Base-by-base conservation (phyloP, 2,797 vertebrate genomes). In the Chaunax sp. region DNA sequence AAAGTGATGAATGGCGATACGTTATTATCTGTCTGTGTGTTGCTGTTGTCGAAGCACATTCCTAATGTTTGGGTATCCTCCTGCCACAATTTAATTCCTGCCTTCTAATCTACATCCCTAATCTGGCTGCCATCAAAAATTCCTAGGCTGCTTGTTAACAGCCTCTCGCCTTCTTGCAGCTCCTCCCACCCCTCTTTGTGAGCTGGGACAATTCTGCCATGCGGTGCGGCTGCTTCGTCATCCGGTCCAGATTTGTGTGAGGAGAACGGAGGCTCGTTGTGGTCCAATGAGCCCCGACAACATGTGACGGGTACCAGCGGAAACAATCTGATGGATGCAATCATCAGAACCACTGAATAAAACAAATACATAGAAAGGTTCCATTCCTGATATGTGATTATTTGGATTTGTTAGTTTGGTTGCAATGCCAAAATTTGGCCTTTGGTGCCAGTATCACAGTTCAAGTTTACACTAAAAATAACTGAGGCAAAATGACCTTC, bases 81-180 rank as follows among this genome's bases (percentile, higher is more conserved):
- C 50, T 46, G 41, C 64, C 14, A 35, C 28, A 58, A 69, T 6
- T 69, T 74, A 77, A 87, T 84, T 87, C 71, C 76, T 54, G 66
- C 55, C 49, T 69, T 85, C 65, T 77, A 78, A 83, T 83, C 66
- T 75, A 71, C 68, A 64, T 52, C 44, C 54, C 46, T 77, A 75
- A 90, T 87, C 64, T 72, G 74, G 43, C 77, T 26, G 40, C 30
- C 40, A 70, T 75, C 54, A 71, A 78, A n/a, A 81, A 92, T 87
- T 89, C 87, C 80, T 80, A 6, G 33, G 75, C 72, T 68, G 72
- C 79, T 84, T 78, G 80, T 75, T 72, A 81, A 80, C 72, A 62
- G 61, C 61, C 47, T 81, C 50, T 62, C 58, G 0, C 59, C 61
- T 63, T 63, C 52, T 60, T 25, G 59, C 73, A 19, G 65, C 64